Base-by-base conservation (phyloP, 2,888 invertebrate species). In the Polymixis lichenea region DNA sequence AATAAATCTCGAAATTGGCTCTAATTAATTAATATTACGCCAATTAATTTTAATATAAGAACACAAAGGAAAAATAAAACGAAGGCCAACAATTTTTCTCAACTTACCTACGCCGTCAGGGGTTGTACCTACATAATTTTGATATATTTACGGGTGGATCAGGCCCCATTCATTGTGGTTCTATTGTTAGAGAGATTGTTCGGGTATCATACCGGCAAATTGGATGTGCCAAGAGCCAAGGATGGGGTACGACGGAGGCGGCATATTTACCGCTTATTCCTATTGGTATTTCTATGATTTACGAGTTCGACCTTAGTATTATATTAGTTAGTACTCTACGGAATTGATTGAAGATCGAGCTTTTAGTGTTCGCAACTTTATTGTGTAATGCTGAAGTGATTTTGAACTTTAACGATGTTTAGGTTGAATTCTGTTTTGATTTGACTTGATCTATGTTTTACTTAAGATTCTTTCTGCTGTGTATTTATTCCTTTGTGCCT, bases 171-270 rank as follows among this genome's bases (percentile, higher is more conserved):
- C 86, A 89, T 88, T 85, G 87, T 81, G 85, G 83, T 86, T 80
- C 87, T 85, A 90, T 90, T 90, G 88, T 90, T 87, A 87, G 83
- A 86, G 82, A 87, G 88, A 91, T 91, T 91, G 91, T 92, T 86
- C 85, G 88, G 85, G 88, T 89, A 91, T 91, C 89, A 90, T 87
- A 86, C 87, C 86, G 86, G 87, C 88, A 93, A 93, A 93, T 93
- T 93, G 93, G 89, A 92, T 93, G 86, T 91, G 92, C 89, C 89
- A 90, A 83, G 88, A 87, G 85, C 85, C 74, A 78, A 72, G 65
- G 82, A 86, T 77, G 58, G 82, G 73, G 77, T 75, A 77, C 77
- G 77, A 85, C 67, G 80, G 85, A 85, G 86, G 84, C 77, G 85
- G 85, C 75, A 88, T 88, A 86, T 87, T 87, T 85, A 82, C 84